Evolutionary conservation across 2,113 vertebrate genomes (phyloP).

Genomic region (Urocolius indicus): DNA sequence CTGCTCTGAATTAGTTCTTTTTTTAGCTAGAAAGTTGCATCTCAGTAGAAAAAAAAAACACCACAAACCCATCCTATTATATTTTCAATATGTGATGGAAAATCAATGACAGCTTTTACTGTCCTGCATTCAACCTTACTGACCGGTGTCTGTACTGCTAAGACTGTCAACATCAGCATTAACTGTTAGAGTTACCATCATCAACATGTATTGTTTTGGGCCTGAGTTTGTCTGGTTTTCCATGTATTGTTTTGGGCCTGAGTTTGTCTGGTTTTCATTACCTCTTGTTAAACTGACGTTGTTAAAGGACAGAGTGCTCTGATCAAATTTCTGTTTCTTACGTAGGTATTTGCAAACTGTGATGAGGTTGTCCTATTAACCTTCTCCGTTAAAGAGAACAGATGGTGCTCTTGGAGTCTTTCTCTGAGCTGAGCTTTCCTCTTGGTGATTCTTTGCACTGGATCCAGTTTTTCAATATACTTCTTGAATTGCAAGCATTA

Average conservation of each 20-base stretch:
- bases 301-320: constrained; percentile 15
- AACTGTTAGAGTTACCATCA: not conserved
- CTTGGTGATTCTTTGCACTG: not conserved
- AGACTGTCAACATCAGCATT: not conserved
- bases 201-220: not conserved
- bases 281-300: not conserved
- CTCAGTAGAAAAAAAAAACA: not conserved
- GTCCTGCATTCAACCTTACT: not conserved
- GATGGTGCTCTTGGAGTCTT: constrained; percentile 53
- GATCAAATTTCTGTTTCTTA: not conserved
- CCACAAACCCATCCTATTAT: fast-evolving
- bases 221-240: not conserved
- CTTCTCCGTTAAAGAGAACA: constrained; percentile 47
- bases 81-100: not conserved
- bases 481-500: not conserved
- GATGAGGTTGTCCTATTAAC: constrained; percentile 62
- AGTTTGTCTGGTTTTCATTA: not conserved
- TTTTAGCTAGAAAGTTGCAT: not conserved
- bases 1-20: not conserved
- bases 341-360: constrained; percentile 26
- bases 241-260: not conserved
- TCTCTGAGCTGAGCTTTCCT: constrained; percentile 27
- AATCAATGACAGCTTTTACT: not conserved
- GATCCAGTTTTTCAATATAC: not conserved
- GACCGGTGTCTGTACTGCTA: not conserved